phyloP scores from a whole-genome alignment of 1,140 invertebrate genomes.

The Diabrotica undecimpunctata region DNA sequence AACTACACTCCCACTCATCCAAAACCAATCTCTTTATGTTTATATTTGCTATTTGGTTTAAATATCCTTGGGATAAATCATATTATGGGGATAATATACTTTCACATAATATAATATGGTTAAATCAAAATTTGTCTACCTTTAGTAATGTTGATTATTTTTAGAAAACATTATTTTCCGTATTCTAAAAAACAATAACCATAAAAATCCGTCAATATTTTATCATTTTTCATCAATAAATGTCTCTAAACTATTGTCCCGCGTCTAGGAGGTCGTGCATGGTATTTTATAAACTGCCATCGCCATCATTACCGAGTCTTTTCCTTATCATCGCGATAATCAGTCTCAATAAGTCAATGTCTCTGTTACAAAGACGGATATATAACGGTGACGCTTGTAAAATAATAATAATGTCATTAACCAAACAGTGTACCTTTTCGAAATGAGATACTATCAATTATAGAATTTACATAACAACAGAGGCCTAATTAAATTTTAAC shows the following conservation, averaged over 20 bases:
- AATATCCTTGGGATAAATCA: no score
- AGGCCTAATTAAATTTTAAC: slow-evolving; percentile 17
- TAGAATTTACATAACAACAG: slow-evolving; percentile 19
- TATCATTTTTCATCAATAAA: no score
- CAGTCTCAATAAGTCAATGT: slow-evolving; percentile 3
- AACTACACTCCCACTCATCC: no score
- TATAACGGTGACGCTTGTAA: slow-evolving; percentile 7
- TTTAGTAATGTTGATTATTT: no score
- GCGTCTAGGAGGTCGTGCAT: background rate
- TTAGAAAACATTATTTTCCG: no score
- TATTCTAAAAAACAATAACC: no score
- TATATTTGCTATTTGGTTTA: no score
- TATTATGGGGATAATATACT: no score
- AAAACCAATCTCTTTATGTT: no score
- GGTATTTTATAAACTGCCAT: background rate
- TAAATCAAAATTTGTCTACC: no score
- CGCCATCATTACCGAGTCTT: background rate
- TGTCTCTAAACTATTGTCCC: background rate
- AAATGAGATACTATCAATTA: slow-evolving; percentile 15
- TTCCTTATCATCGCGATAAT: background rate
- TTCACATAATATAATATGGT: no score
- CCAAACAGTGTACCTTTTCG: slow-evolving; percentile 7
- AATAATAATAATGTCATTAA: slow-evolving; percentile 16
- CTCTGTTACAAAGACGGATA: slow-evolving; percentile 4
- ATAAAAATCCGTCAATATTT: no score